Conservation (phyloP, 2,113 vertebrate genomes). For the Probosciger aterrimus region DNA sequence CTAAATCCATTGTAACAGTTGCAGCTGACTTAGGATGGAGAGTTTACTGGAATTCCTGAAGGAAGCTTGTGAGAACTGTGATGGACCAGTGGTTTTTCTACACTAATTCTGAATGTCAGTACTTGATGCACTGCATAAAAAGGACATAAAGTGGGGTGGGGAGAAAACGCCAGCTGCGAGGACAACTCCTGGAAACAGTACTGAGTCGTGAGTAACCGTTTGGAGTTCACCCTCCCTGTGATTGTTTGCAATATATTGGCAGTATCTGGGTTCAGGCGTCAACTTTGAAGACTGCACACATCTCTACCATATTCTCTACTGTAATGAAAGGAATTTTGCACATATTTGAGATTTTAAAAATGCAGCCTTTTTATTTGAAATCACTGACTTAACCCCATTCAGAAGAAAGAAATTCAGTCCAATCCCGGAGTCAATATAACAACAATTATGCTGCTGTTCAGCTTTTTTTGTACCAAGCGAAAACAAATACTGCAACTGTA, state of each 20-base stretch:
- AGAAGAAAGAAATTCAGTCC: background rate
- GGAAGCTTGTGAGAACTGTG: background rate
- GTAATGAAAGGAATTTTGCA: slow-evolving; percentile 59
- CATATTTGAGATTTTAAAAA: slow-evolving; percentile 45
- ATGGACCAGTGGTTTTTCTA: background rate
- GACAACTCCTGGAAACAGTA: background rate
- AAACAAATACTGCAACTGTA: background rate
- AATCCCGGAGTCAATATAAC: background rate
- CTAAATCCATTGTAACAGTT: background rate
- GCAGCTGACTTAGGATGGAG: background rate
- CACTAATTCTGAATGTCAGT: slow-evolving; percentile 15
- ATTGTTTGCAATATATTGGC: background rate
- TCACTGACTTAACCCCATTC: background rate
- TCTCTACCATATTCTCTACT: slow-evolving; percentile 4
- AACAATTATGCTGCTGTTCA: background rate
- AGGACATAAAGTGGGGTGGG: background rate
- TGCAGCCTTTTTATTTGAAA: slow-evolving; percentile 14
- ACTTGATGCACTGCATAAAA: slow-evolving; percentile 43
- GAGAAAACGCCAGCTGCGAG: slow-evolving; percentile 30
- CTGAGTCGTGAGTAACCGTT: background rate
- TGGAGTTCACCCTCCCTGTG: background rate
- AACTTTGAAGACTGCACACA: background rate
- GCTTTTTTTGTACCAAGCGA: background rate
- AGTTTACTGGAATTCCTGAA: slow-evolving; percentile 30
- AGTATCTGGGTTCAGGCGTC: background rate